These are phyloP conservation scores for Blennius ocellaris DNA, from an alignment of 2,113 vertebrate genomes.

Conservation along the genomic window DNA sequence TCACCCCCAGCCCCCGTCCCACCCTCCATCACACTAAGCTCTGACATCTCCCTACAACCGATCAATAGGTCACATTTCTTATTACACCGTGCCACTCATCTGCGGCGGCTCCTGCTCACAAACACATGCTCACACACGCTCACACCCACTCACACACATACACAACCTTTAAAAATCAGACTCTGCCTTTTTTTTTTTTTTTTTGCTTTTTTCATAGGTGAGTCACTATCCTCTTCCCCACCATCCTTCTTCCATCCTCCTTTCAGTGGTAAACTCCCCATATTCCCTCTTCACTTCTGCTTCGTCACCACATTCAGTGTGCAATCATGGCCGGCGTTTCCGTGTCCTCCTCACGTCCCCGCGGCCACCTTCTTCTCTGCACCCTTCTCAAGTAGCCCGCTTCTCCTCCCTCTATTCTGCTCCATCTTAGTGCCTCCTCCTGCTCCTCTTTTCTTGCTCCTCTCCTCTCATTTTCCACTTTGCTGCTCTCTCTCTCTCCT, in stretches of 20 bases:
- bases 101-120: conserved; percentile 41
- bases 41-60: conserved; percentile 62
- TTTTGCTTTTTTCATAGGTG: conserved; percentile 14
- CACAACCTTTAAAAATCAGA: conserved; percentile 26
- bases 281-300: conserved; percentile 27
- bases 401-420: conserved; percentile 8
- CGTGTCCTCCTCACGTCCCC: not conserved
- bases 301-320: conserved; percentile 14
- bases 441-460: conserved; percentile 23
- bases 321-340: not conserved
- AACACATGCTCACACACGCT: conserved; percentile 6
- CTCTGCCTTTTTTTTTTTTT: not conserved
- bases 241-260: not conserved
- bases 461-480: conserved; percentile 59
- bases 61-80: conserved; percentile 76
- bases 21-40: conserved; percentile 17
- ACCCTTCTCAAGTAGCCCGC: conserved; percentile 21
- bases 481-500: conserved; percentile 53
- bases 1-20: not conserved
- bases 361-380: conserved; percentile 1
- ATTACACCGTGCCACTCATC: conserved; percentile 70
- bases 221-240: conserved; percentile 7
- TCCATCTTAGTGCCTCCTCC: conserved; percentile 29
- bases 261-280: conserved; percentile 16
- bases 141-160: not conserved